Base-by-base conservation (phyloP, 2,113 vertebrate species). In the Phylloscopus trochiloides region DNA sequence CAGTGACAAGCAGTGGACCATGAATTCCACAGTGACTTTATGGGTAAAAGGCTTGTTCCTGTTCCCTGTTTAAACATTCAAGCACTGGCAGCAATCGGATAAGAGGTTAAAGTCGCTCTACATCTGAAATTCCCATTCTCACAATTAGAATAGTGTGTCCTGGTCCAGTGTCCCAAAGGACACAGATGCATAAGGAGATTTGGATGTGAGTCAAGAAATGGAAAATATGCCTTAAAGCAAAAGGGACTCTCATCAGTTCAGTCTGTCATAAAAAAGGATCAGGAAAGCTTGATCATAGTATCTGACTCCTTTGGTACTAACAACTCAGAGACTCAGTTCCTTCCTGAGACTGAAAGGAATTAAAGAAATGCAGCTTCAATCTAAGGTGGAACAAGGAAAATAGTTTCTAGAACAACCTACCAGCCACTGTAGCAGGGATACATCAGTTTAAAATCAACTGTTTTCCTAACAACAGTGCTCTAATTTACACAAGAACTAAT, bases 401-500 rank as follows among this genome's bases (percentile, higher is more conserved):
- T 3, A 76, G 59, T 45, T 62, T 93, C 42, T 48, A 43, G 11
- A 55, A 74, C 55, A 83, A 51, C 15, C 21, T 55, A 80, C 19
- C 47, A 77, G 63, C 12, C 43, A 26, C 52, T n/a, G 47, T 15
- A 62, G 76, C 57, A 78, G 36, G 70, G 52, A 75, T 7, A 1
- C 19, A 32, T 17, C 67, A 4, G 38, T 47, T 70, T 62, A 72
- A 84, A 47, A 73, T 28, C 74, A 75, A 80, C 79, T 75, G 86
- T 92, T 96, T 94, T 94, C 76, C 62, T 91, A 67, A 77, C 59
- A 83, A 62, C 88, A 58, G 72, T 16, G 55, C 77, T 94, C 38
- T 45, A 80, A 86, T 80, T 88, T 92, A 90, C 91, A 91, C 83
- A 94, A 96, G 85, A 86, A 73, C 58, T 70, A 86, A 94, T 91